Conservation (phyloP, 2,888 invertebrate genomes). For the Erebia aethiops region DNA sequence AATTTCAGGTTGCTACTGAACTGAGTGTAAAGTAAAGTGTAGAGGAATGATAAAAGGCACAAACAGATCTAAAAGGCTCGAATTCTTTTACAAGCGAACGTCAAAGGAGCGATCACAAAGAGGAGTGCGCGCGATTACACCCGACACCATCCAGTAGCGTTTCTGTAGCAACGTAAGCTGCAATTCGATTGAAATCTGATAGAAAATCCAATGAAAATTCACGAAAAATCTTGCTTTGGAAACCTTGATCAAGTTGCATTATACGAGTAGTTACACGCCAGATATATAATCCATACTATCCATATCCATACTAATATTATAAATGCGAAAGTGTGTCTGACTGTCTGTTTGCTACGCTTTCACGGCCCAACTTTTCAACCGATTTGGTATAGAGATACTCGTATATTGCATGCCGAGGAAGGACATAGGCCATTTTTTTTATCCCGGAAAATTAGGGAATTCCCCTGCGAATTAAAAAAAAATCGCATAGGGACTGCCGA, state of each 20-base stretch:
- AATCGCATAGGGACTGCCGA: too few species aligned
- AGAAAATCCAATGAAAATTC: background rate
- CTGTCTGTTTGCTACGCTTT: too few species aligned
- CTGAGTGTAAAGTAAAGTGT: constrained; percentile 10
- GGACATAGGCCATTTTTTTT: too few species aligned
- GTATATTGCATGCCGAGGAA: too few species aligned
- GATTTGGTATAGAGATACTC: too few species aligned
- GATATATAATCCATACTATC: too few species aligned
- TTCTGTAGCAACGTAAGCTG: constrained; percentile 15
- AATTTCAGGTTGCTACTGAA: background rate
- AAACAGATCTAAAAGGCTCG: constrained; percentile 23
- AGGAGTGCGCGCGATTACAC: constrained; percentile 29
- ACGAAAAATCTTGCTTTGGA: background rate
- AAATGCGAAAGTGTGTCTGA: too few species aligned
- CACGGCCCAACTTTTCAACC: too few species aligned
- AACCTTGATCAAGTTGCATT: background rate
- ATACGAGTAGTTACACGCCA: too few species aligned
- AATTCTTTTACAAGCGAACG: constrained; percentile 28
- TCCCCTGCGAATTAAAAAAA: too few species aligned
- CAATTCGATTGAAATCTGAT: constrained; percentile 6
- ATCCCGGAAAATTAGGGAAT: too few species aligned
- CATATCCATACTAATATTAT: too few species aligned
- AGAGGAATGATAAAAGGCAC: constrained; percentile 28
- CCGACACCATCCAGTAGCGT: constrained; percentile 24
- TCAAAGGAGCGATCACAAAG: constrained; percentile 29